These are phyloP conservation scores for Microplitis demolitor DNA, from an alignment of 1,140 invertebrate genomes.

Conservation along the genomic window DNA sequence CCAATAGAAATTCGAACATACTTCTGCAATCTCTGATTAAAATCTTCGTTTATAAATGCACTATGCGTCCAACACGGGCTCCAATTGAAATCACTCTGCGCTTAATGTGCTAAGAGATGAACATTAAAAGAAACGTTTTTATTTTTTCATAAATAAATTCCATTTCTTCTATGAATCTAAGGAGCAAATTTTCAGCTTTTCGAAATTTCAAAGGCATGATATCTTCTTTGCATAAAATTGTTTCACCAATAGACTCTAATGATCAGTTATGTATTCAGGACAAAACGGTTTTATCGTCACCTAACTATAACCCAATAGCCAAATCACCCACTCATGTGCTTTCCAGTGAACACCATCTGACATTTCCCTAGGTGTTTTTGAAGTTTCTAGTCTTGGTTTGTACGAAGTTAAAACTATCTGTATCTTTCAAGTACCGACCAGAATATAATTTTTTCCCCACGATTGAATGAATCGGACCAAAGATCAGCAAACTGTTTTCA, in stretches of 20 bases:
- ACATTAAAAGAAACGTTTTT: slow-evolving; percentile 32
- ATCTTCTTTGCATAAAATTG: slow-evolving; percentile 9
- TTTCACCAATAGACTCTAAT: slow-evolving; percentile 28
- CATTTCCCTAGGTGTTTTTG: slow-evolving; percentile 27
- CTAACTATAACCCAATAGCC: slow-evolving; percentile 25
- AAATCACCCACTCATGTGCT: slow-evolving; percentile 36
- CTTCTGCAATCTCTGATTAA: slow-evolving; percentile 4
- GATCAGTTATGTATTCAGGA: slow-evolving; percentile 11
- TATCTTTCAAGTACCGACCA: not conserved
- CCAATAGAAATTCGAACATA: slow-evolving; percentile 22
- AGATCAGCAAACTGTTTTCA: slow-evolving; percentile 23
- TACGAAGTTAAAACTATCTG: slow-evolving; percentile 21
- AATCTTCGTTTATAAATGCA: slow-evolving; percentile 27
- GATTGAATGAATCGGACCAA: slow-evolving; percentile 27
- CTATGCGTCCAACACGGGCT: no score
- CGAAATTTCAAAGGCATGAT: slow-evolving; percentile 17
- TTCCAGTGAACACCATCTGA: slow-evolving; percentile 33
- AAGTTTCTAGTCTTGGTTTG: slow-evolving; percentile 24
- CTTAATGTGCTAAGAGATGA: slow-evolving; percentile 25
- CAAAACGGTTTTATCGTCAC: slow-evolving; percentile 14
- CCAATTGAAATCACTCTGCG: slow-evolving; percentile 20
- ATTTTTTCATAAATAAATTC: slow-evolving; percentile 17
- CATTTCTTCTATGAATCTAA: slow-evolving; percentile 26
- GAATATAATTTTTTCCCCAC: slow-evolving; percentile 25
- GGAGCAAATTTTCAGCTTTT: slow-evolving; percentile 13